These are phyloP conservation scores for Geodia barretti DNA, from an alignment of 37 sponge, comb jelly and placozoan species.

Conservation along the genomic window DNA sequence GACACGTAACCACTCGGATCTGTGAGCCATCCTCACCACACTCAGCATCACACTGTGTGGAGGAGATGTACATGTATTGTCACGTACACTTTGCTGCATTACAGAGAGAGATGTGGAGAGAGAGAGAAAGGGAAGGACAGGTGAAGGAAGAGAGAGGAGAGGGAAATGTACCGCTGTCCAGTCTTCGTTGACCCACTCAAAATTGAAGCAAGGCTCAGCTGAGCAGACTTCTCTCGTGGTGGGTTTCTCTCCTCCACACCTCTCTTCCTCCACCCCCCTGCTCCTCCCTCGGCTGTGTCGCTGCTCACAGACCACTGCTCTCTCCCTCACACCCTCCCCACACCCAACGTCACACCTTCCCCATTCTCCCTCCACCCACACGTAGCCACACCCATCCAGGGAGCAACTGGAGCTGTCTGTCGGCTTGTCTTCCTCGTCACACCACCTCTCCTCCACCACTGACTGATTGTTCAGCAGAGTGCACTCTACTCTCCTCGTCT, in stretches of 20 bases:
- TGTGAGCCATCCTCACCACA: slow-evolving; percentile 26
- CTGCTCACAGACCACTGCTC: slow-evolving; percentile 6
- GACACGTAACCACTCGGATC: slow-evolving; percentile 26
- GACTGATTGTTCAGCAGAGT: neutral
- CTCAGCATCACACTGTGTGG: neutral
- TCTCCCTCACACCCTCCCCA: slow-evolving; percentile 7
- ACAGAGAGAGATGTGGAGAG: slow-evolving; percentile 7
- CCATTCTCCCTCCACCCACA: slow-evolving; percentile 15
- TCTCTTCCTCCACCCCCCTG: neutral
- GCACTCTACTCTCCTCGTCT: neutral
- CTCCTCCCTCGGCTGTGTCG: neutral
- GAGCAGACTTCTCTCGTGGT: neutral
- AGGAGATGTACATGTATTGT: neutral
- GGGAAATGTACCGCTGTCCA: slow-evolving; percentile 39
- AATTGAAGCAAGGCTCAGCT: slow-evolving; percentile 28
- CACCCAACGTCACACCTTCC: neutral
- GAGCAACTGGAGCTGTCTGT: neutral
- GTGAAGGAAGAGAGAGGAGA: neutral
- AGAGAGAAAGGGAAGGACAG: neutral
- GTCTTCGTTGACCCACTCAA: slow-evolving; percentile 20
- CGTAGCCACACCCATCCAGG: too few species aligned
- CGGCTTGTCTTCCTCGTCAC: neutral
- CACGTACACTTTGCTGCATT: neutral
- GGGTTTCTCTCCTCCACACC: slow-evolving; percentile 2
- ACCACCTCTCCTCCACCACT: neutral